phyloP scores from a whole-genome alignment of 2,888 invertebrate species.

The Diarsia dahlii region DNA sequence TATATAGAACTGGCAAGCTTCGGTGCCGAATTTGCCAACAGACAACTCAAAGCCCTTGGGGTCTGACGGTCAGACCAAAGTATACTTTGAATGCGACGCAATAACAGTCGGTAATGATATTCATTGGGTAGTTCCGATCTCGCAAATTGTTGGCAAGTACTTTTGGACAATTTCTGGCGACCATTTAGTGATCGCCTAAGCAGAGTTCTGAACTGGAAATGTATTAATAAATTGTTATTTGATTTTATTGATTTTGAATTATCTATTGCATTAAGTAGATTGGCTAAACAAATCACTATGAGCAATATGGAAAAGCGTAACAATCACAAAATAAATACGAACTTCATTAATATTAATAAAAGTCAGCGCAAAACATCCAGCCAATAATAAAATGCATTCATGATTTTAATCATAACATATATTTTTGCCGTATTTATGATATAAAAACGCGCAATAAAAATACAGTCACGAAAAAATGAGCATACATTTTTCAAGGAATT shows the following conservation, averaged over 20 bases:
- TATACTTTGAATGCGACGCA: conserved; percentile 36
- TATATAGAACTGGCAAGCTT: conserved; percentile 23
- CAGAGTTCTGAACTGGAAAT: neutral
- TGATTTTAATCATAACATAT: conserved; percentile 33
- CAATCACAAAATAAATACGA: neutral
- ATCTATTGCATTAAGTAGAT: no score
- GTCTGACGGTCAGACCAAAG: conserved; percentile 31
- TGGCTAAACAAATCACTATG: neutral
- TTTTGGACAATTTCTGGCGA: conserved; percentile 28
- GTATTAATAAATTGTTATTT: neutral
- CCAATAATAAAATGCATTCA: conserved; percentile 23
- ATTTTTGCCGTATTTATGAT: conserved; percentile 24
- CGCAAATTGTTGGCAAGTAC: conserved; percentile 35
- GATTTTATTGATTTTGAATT: neutral
- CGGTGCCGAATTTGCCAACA: conserved; percentile 28
- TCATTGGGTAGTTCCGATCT: conserved; percentile 39
- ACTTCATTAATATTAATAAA: conserved; percentile 20
- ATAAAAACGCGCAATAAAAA: conserved; percentile 39
- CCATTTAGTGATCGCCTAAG: conserved; percentile 15
- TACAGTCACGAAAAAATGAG: conserved; percentile 40
- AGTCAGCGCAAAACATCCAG: neutral
- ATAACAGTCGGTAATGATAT: conserved; percentile 38
- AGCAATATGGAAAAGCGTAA: neutral
- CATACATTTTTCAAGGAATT: conserved; percentile 42
- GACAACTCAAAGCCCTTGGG: conserved; percentile 13